Conservation (phyloP, 2,113 vertebrate species). For the Spheniscus mendiculus region DNA sequence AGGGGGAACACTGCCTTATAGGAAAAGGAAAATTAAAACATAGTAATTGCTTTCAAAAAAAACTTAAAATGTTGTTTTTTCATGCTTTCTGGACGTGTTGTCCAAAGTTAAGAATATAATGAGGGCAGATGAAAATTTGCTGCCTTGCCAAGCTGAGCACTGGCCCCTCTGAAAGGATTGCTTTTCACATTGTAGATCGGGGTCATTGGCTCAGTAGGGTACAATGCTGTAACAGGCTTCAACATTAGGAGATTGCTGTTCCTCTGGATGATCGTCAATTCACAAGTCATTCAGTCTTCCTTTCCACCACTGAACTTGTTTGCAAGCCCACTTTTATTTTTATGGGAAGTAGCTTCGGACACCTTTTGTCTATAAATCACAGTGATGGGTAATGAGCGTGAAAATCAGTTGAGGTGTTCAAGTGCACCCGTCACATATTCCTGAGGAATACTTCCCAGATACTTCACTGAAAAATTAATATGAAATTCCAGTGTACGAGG, state of each 20-base stretch:
- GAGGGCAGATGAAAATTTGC: background rate
- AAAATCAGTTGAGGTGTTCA: background rate
- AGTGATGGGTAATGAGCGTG: background rate
- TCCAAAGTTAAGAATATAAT: background rate
- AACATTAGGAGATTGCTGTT: background rate
- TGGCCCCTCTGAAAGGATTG: background rate
- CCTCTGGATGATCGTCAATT: accelerated
- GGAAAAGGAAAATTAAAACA: background rate
- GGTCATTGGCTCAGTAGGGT: background rate
- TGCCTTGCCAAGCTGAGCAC: background rate
- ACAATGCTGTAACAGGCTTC: background rate
- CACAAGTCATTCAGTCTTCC: background rate
- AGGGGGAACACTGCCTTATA: background rate
- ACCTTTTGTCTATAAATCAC: background rate
- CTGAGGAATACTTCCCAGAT: background rate
- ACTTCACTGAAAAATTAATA: background rate
- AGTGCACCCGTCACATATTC: background rate
- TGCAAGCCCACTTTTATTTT: background rate
- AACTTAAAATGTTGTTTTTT: background rate
- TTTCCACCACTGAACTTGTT: background rate
- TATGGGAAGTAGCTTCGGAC: background rate
- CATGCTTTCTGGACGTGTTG: background rate
- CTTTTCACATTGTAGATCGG: background rate
- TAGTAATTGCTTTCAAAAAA: background rate
- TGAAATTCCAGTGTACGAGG: background rate